Base-by-base conservation (phyloP, 2,797 vertebrate species). In the Sphaeramia orbicularis region DNA sequence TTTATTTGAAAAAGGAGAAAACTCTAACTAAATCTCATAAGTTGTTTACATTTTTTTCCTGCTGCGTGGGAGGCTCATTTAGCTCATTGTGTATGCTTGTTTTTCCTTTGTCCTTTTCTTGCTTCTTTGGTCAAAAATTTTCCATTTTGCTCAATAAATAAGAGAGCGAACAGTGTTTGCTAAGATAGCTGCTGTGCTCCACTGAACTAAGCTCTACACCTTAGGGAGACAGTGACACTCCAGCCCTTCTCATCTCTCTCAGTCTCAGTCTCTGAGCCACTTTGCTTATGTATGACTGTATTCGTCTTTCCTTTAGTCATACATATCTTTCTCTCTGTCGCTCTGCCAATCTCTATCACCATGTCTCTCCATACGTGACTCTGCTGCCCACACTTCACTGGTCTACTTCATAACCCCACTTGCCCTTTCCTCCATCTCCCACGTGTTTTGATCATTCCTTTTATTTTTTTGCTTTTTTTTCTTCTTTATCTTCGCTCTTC, bases 161-260 rank as follows among this genome's bases (percentile, higher is more conserved):
- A 51, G 19, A 65, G 35, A 56, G 14, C 44, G 35, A 53, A 49
- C 38, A n/a, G 54, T 19, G 36, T 64, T 52, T 76, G 50, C 41
- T 6, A 27, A 54, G 43, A 65, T 10, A 37, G 32, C 36, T 64
- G 65, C 48, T 65, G 54, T 47, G 41, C 65, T 62, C 63, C 30
- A 12, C 57, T 59, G 65, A 71, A 48, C 48, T 48, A 50, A 42
- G 15, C 55, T 63, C 35, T 53, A 58, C 45, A 62, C 62, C 57
- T 54, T 21, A 43, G 54, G 61, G 62, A 74, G 41, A 73, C 42
- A 41, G 18, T 37, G 52, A 74, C 55, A 70, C 18, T 48, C 53
- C 51, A 36, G 60, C 10, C 15, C 6, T 38, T 8, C 58, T 64
- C 48, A 18, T 21, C 21, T 43, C 37, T 45, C 18, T 78, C 19